These are phyloP conservation scores for Avahi laniger DNA, from an alignment of 2,797 vertebrate genomes.

Conservation along the genomic window DNA sequence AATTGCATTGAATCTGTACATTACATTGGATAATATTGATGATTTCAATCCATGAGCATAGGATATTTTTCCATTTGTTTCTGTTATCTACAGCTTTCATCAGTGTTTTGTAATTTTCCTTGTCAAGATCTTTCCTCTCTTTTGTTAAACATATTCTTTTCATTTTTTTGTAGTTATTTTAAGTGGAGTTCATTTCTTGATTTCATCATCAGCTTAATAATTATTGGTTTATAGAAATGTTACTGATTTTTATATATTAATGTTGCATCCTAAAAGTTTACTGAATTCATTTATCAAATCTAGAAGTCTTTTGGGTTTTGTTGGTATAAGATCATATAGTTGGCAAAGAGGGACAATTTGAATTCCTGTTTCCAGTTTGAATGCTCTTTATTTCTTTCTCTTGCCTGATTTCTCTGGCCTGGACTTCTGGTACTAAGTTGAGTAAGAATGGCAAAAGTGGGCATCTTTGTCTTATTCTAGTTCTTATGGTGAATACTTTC, in stretches of 20 bases:
- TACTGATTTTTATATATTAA: neutral
- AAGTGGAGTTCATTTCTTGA: neutral
- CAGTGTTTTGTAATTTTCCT: too few relatives aligned
- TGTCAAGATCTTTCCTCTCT: too few relatives aligned
- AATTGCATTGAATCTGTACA: too few relatives aligned
- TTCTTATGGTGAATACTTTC: neutral
- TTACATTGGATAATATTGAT: too few relatives aligned
- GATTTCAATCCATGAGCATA: too few relatives aligned
- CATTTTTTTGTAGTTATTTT: neutral
- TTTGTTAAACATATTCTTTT: neutral
- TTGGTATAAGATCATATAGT: neutral
- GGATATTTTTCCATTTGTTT: too few relatives aligned
- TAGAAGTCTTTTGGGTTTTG: neutral
- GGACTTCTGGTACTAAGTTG: neutral
- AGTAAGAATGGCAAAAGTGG: neutral
- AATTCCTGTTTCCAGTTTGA: neutral
- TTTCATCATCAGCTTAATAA: neutral
- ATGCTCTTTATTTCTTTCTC: neutral
- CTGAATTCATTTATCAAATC: neutral
- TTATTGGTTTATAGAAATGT: neutral
- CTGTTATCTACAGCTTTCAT: too few relatives aligned
- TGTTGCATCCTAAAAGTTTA: neutral
- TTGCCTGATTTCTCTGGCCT: neutral
- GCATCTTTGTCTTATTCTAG: neutral
- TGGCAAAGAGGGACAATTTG: neutral